Conservation (phyloP, 2,888 invertebrate genomes). For the Entomobrya proxima region DNA sequence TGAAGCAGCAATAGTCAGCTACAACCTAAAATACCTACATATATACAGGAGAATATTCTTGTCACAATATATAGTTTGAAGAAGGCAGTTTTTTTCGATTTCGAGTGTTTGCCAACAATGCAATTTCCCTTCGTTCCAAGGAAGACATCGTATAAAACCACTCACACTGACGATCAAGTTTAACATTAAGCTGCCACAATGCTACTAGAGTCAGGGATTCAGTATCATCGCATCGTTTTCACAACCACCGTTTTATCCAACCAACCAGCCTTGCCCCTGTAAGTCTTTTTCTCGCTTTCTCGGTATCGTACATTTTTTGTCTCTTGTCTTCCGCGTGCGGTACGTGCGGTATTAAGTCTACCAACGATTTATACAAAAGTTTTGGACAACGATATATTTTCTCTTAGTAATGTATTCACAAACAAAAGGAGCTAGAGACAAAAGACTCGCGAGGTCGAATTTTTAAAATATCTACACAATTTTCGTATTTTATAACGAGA, state of each 20-base stretch:
- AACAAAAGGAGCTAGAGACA: neutral
- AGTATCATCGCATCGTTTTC: neutral
- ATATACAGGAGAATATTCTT: too few species aligned
- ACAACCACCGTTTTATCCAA: too few species aligned
- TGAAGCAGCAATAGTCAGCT: too few species aligned
- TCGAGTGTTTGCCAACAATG: constrained; percentile 32
- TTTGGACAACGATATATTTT: constrained; percentile 14
- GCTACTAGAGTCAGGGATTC: too few species aligned
- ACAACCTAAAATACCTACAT: too few species aligned
- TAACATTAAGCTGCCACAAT: neutral
- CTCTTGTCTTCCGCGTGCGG: neutral
- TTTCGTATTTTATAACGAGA: too few species aligned
- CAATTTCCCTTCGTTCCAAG: constrained; percentile 40
- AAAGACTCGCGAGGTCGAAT: neutral
- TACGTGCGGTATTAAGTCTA: too few species aligned
- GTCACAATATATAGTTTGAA: neutral
- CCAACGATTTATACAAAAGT: constrained; percentile 12
- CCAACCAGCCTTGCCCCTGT: too few species aligned
- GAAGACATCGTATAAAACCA: neutral
- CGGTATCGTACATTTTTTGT: neutral
- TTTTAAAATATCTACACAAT: neutral
- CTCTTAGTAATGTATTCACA: neutral
- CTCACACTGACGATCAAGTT: neutral
- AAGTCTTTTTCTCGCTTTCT: neutral
- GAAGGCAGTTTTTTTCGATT: neutral